phyloP scores from a whole-genome alignment of 2,888 invertebrate species.

The Limnephilus rhombicus region DNA sequence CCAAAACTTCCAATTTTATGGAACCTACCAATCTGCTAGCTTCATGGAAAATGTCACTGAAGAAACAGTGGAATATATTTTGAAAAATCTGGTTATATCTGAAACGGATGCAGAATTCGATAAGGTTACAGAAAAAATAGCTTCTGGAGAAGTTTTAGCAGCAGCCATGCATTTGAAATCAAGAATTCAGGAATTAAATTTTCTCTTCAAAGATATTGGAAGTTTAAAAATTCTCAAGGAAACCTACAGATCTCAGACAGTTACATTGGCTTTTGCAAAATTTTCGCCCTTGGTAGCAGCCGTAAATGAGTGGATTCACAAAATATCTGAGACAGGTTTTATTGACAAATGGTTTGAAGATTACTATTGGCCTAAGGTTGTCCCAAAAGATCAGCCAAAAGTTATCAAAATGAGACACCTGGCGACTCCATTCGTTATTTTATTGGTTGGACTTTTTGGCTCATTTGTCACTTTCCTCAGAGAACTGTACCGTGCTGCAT shows the following conservation, averaged over 20 bases:
- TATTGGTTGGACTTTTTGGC: conserved; percentile 52
- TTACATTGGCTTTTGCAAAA: conserved; percentile 61
- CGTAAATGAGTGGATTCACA: conserved; percentile 58
- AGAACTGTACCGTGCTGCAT: conserved; percentile 44
- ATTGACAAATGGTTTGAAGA: conserved; percentile 61
- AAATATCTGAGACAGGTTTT: conserved; percentile 61
- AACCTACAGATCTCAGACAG: conserved; percentile 55
- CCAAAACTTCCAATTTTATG: conserved; percentile 57
- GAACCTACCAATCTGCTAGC: conserved; percentile 50
- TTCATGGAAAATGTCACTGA: conserved; percentile 54
- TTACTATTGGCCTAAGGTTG: conserved; percentile 21
- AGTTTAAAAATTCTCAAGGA: conserved; percentile 55
- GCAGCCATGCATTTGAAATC: conserved; percentile 61
- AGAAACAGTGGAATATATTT: conserved; percentile 54
- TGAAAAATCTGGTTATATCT: conserved; percentile 47
- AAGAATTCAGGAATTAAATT: conserved; percentile 57
- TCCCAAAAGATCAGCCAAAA: conserved; percentile 18
- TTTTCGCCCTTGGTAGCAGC: conserved; percentile 56
- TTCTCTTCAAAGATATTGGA: conserved; percentile 45
- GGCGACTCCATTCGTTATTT: conserved; percentile 53
- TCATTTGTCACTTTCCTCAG: conserved; percentile 49
- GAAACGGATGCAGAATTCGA: conserved; percentile 49
- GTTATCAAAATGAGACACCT: conserved; percentile 59
- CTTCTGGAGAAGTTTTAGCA: conserved; percentile 52
- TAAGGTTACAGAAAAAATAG: conserved; percentile 52